phyloP scores from a whole-genome alignment of 2,797 vertebrate genomes.

The Pantherophis vulpinus region DNA sequence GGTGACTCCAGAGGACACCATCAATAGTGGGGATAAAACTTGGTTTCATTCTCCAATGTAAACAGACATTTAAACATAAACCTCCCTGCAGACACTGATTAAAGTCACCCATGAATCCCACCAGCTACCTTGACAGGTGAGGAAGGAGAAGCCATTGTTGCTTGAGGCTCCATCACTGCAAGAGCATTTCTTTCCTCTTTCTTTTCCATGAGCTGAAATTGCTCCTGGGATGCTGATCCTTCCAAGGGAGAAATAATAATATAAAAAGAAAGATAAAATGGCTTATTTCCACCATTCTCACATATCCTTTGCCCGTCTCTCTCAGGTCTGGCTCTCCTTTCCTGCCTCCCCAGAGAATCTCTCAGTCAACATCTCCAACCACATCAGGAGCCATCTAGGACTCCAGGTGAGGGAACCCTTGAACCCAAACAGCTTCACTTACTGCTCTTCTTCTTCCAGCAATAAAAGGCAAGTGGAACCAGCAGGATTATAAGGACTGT shows the following conservation, averaged over 20 bases:
- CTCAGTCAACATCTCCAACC: neutral
- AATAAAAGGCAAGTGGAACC: neutral
- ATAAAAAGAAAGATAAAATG: neutral
- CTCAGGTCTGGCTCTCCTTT: too few species aligned
- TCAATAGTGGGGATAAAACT: neutral
- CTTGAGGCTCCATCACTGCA: too few species aligned
- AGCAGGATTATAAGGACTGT: neutral
- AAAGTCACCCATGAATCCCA: neutral
- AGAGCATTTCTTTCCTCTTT: neutral
- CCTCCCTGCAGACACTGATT: neutral
- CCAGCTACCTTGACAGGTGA: neutral
- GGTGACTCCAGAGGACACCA: neutral
- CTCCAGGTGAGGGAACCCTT: neutral
- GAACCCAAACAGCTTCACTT: neutral
- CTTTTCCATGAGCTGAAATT: neutral
- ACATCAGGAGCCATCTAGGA: neutral
- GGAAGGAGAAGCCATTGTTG: neutral
- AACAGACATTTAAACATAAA: too few species aligned
- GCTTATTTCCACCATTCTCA: neutral
- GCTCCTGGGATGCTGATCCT: neutral
- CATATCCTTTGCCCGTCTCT: too few species aligned
- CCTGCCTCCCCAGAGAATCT: too few species aligned
- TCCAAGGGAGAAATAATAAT: neutral
- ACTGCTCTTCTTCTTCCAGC: neutral
- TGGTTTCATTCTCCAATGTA: neutral